These are phyloP conservation scores for Bombus cullumanus DNA, from an alignment of 1,140 invertebrate genomes.

Conservation along the genomic window DNA sequence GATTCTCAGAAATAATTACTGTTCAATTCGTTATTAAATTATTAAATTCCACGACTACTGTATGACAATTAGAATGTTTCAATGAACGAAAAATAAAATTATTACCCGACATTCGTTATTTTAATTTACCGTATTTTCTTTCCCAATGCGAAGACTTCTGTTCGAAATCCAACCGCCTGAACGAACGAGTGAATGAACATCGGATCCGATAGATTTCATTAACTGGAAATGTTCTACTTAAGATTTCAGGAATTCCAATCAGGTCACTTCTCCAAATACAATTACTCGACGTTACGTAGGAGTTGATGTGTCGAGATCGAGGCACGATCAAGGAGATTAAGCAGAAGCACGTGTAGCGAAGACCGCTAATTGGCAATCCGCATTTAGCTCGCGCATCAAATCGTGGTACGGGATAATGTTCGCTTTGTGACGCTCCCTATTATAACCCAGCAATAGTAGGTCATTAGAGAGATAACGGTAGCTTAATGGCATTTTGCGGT, in stretches of 20 bases:
- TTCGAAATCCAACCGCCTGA: too few relatives aligned
- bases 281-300: not conserved
- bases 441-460: conserved; percentile 36
- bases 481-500: conserved; percentile 64
- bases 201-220: not conserved
- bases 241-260: not conserved
- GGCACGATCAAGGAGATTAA: conserved; percentile 32
- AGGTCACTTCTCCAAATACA: not conserved
- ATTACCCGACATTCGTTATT: too few relatives aligned
- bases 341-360: conserved; percentile 26
- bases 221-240: not conserved
- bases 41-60: too few relatives aligned
- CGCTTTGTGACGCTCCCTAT: conserved; percentile 57
- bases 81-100: too few relatives aligned
- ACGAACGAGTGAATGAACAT: not conserved
- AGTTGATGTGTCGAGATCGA: conserved; percentile 1
- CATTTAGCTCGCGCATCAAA: conserved; percentile 47
- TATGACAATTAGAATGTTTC: too few relatives aligned
- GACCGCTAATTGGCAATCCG: conserved; percentile 59
- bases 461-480: conserved; percentile 67
- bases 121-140: too few relatives aligned
- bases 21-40: too few relatives aligned
- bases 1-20: too few relatives aligned
- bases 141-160: too few relatives aligned
- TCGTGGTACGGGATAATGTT: conserved; percentile 52